Evolutionary conservation across 1,140 invertebrate genomes (phyloP).

Genomic region (Vollenhovia emeryi): DNA sequence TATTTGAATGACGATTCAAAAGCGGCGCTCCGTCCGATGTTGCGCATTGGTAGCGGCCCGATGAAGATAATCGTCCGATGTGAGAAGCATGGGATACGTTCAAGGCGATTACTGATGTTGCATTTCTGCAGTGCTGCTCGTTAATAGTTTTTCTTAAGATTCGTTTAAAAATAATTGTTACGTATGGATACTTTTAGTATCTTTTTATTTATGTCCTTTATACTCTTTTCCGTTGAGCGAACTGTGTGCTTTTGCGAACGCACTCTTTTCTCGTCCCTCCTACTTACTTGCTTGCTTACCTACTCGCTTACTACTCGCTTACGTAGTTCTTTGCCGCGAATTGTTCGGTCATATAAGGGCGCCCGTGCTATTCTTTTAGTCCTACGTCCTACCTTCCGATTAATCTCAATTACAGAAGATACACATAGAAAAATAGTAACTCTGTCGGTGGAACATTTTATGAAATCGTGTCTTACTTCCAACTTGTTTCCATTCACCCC

Average conservation of each 20-base stretch:
- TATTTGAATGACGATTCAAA: slow-evolving; percentile 8
- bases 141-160: neutral
- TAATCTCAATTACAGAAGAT: too few species aligned
- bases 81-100: neutral
- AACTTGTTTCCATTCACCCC: neutral
- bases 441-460: neutral
- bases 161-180: neutral
- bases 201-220: too few species aligned
- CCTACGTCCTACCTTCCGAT: too few species aligned
- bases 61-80: neutral
- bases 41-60: neutral
- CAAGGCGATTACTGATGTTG: neutral
- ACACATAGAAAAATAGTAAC: neutral
- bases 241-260: too few species aligned
- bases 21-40: neutral
- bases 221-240: too few species aligned
- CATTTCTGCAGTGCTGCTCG: neutral
- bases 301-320: too few species aligned
- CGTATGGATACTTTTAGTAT: too few species aligned
- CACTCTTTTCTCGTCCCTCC: too few species aligned
- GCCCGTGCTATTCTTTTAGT: too few species aligned
- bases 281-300: too few species aligned
- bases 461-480: neutral
- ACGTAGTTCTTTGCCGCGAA: too few species aligned
- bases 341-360: too few species aligned